Base-by-base conservation (phyloP, 2,113 vertebrate species). In the Alouatta palliata region DNA sequence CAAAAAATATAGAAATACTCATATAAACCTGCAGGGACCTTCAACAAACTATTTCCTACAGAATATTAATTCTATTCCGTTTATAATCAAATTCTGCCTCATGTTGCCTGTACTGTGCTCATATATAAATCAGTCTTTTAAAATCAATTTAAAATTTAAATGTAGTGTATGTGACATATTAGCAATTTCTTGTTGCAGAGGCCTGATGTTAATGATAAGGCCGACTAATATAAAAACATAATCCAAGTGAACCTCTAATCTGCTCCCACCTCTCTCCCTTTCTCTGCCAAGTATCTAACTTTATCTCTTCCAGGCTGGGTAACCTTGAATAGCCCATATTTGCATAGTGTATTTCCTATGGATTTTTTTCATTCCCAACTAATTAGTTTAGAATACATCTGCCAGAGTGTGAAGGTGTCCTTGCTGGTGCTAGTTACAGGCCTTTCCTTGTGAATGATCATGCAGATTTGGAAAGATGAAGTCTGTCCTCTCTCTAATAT, bases 271-370 rank as follows among this genome's bases (percentile, higher is more conserved):
- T 3, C 43, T 77, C 43, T 10, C 25, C 35, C 56, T 95, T 73
- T 95, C 71, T 91, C 82, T 45, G 43, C n/a, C 54, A 86, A 91
- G 25, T 79, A 49, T 52, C 61, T 95, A 49, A 95, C 68, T 95
- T 91, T 91, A 52, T 64, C 73, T 87, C 25, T 87, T 87, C 35
- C 75, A 64, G 49, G 71, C 66, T 76, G 47, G 40, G 37, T 77
- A 94, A 94, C 75, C n/a, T 71, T 70, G 43, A 87, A 58, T 79
- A 70, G 23, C 77, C 52, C 45, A 17, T 71, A 71, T 77, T 84
- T 71, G 45, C 70, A 88, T 91, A 76, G 76, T 82, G 37, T 14
- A 68, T 88, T 52, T 84, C 43, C 58, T 79, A 88, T 79, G 20
- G 84, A 92, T 84, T 84, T 94, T 94, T 94, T 83, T 81, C 89